Conservation (phyloP, 2,888 invertebrate genomes). For the Anarsia innoxiella region DNA sequence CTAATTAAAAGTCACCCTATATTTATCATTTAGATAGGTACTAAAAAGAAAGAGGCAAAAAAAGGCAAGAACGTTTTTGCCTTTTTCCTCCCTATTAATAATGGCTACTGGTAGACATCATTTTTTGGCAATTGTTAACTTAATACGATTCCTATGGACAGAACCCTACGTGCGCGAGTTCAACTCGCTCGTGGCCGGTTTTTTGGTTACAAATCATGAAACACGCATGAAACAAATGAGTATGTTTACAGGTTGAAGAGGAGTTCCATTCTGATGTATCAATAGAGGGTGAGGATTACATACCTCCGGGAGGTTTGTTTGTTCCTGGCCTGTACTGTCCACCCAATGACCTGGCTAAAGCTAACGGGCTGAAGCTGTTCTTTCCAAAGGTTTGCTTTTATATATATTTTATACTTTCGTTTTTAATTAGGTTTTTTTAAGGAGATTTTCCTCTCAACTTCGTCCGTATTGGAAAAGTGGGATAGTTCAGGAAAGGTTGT, state of each 20-base stretch:
- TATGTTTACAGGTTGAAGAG: conserved; percentile 31
- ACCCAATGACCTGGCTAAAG: conserved; percentile 54
- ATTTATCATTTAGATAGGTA: too few species aligned
- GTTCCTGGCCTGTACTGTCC: conserved; percentile 62
- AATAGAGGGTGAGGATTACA: conserved; percentile 59
- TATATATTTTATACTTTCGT: not conserved
- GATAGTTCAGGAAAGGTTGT: too few species aligned
- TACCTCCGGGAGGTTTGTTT: conserved; percentile 59
- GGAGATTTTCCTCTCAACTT: too few species aligned
- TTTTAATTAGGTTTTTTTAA: too few species aligned
- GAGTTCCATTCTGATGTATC: conserved; percentile 56
- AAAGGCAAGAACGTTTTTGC: too few species aligned
- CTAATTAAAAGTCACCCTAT: too few species aligned
- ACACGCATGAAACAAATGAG: conserved; percentile 18
- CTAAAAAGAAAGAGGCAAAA: too few species aligned
- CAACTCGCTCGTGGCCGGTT: not conserved
- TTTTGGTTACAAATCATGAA: not conserved
- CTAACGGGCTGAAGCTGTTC: conserved; percentile 51
- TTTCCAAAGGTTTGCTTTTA: conserved; percentile 46
- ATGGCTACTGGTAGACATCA: too few species aligned
- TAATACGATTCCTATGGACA: not conserved
- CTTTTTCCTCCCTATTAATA: too few species aligned
- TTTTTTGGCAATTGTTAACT: not conserved
- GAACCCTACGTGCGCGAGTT: not conserved
- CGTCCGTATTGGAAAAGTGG: too few species aligned